Evolutionary conservation across 1,140 invertebrate genomes (phyloP).

Genomic region (Potamilus streckersoni): DNA sequence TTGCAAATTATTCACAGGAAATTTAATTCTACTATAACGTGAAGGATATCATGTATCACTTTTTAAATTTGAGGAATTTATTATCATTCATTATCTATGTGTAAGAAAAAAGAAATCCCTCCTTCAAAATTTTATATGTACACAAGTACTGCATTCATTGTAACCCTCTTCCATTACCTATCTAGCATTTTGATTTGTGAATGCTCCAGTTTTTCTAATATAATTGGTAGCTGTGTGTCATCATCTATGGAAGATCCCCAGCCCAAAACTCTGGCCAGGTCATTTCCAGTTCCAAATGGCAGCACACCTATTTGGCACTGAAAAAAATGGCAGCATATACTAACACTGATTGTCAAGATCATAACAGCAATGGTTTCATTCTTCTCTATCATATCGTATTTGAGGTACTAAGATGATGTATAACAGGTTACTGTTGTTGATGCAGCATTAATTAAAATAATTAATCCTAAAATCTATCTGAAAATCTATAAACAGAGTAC

Average conservation of each 20-base stretch:
- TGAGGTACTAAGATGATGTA: too few relatives aligned
- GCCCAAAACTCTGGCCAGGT: constrained; percentile 92
- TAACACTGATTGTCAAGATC: too few relatives aligned
- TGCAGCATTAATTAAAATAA: too few relatives aligned
- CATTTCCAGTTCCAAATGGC: constrained; percentile 95
- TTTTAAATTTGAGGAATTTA: background rate
- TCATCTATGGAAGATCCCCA: constrained; percentile 97
- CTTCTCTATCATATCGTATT: too few relatives aligned
- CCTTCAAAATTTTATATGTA: background rate
- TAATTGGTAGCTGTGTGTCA: constrained; percentile 90
- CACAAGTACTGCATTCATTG: background rate
- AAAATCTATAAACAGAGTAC: too few relatives aligned
- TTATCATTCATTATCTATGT: background rate
- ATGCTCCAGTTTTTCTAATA: constrained; percentile 93
- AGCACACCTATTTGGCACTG: constrained; percentile 75
- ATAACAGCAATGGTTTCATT: too few relatives aligned
- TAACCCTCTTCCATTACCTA: constrained; percentile 70
- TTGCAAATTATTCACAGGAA: too few relatives aligned
- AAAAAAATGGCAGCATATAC: constrained; percentile 19
- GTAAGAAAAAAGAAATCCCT: background rate
- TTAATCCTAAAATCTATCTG: too few relatives aligned
- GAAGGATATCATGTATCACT: too few relatives aligned
- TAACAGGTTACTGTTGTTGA: too few relatives aligned
- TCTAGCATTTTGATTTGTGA: constrained; percentile 97
- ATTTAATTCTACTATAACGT: too few relatives aligned